phyloP scores from a whole-genome alignment of 2,113 vertebrate species.

The Malurus melanocephalus region DNA sequence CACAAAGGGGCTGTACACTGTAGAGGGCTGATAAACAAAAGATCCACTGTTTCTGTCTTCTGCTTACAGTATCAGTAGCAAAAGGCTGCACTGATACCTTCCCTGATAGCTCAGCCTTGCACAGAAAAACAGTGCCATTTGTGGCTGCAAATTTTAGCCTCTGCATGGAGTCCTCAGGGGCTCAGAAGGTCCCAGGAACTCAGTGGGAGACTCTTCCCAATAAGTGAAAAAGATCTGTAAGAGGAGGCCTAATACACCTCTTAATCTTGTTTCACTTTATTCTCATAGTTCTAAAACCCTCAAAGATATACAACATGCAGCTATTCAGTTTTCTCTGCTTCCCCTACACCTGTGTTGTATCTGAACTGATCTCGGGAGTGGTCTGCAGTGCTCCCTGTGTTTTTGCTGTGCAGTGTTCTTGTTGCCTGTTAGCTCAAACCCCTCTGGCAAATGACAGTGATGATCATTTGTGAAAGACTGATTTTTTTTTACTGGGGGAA shows the following conservation, averaged over 20 bases:
- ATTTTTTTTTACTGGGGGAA: background rate
- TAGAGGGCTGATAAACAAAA: constrained; percentile 45
- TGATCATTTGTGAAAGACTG: background rate
- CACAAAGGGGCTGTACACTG: constrained; percentile 1
- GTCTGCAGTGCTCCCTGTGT: background rate
- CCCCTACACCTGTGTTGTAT: background rate
- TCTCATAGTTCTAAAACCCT: background rate
- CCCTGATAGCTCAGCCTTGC: constrained; percentile 1
- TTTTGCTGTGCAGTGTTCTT: background rate
- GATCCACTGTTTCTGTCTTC: constrained; percentile 34
- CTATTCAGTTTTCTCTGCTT: background rate
- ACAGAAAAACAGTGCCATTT: background rate
- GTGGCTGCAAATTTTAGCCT: background rate
- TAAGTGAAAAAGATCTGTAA: background rate
- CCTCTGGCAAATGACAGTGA: background rate
- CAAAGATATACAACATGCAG: background rate
- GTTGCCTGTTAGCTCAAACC: background rate
- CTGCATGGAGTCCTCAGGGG: background rate
- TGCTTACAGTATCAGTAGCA: constrained; percentile 33
- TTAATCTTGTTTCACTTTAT: constrained; percentile 22
- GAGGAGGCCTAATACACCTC: background rate
- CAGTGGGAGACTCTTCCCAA: background rate
- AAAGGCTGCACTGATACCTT: constrained; percentile 29
- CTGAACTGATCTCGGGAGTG: background rate
- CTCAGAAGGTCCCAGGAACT: background rate